Base-by-base conservation (phyloP, 2,888 invertebrate genomes). In the Loripinus fragilis region DNA sequence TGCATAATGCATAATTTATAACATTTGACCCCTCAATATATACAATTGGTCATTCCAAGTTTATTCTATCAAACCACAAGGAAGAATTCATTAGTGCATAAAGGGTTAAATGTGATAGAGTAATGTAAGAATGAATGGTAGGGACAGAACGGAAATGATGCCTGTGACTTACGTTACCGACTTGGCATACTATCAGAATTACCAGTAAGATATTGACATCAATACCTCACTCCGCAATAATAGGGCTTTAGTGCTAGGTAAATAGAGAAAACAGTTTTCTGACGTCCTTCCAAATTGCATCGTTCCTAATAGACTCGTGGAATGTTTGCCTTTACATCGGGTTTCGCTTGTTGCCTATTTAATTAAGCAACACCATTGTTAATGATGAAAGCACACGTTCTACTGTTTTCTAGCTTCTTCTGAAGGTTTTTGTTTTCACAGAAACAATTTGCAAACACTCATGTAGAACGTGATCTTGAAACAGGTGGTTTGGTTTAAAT, bases 391-490 rank as follows among this genome's bases (percentile, higher is more conserved):
- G 33, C 60, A 60, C 33, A 33, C 33, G 60, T 33, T 33, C 33
- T 28, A 30, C 33, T 28, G 60, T 15, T 20, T 60, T 60, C 17
- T 60, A 60, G 12, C 10, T 30, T 30, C 1, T 30, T 20, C 60
- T 25, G 33, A 60, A 60, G 33, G 10, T 3, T 5, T 20, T 33
- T 60, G 33, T n/a, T 60, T 60, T 12, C 33, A 28, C 8, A 17
- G 25, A 60, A 20, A 17, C 33, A 30, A 33, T 60, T 60, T 60
- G 33, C 33, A 33, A 17, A 28, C 7, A 10, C 33, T 60, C 20
- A 60, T 33, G 60, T 33, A 60, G 60, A 60, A 60, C 33, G 33
- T 60, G 60, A 60, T 60, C 60, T 60, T 33, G 10, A 60, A 60
- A 60, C 60, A 60, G 33, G 7, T 60, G 60, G 33, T 60, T 60